Evolutionary conservation across 2,797 vertebrate species (phyloP).

Genomic region (Diceros bicornis): DNA sequence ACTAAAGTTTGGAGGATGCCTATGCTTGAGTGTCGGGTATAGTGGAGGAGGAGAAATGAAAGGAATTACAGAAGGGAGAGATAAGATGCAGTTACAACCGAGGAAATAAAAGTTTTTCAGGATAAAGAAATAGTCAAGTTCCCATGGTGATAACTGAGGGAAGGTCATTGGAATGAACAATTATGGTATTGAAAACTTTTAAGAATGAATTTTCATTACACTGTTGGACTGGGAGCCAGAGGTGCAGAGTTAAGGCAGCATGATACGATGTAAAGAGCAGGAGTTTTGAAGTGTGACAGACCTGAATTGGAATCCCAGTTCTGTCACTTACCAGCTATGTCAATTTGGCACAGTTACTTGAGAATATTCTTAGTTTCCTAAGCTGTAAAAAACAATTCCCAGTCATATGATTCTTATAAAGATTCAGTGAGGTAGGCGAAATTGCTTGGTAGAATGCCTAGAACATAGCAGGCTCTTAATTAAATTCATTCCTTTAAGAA

Average conservation of each 20-base stretch:
- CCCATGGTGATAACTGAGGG: not conserved
- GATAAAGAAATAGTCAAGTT: not conserved
- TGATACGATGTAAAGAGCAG: not conserved
- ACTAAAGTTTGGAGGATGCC: not conserved
- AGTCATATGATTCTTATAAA: conserved; percentile 3
- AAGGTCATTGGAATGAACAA: not conserved
- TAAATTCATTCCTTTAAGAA: conserved; percentile 61
- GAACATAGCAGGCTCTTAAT: conserved; percentile 56
- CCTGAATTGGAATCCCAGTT: conserved; percentile 14
- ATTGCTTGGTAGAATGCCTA: conserved; percentile 54
- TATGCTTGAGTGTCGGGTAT: not conserved
- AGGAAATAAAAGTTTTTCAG: conserved; percentile 16
- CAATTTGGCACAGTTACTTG: conserved; percentile 44
- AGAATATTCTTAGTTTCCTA: conserved; percentile 55
- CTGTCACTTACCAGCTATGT: conserved; percentile 37
- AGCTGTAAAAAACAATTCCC: conserved; percentile 40
- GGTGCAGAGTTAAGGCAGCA: not conserved
- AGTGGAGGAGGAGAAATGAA: not conserved
- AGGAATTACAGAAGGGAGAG: not conserved
- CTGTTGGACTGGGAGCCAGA: not conserved
- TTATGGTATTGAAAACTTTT: not conserved
- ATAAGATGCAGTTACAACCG: not conserved
- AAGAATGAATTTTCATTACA: not conserved
- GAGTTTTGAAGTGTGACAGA: conserved; percentile 14
- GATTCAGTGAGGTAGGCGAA: conserved; percentile 31